Evolutionary conservation across 1,140 invertebrate genomes (phyloP).

Genomic region (Trichomalopsis sarcophagae): DNA sequence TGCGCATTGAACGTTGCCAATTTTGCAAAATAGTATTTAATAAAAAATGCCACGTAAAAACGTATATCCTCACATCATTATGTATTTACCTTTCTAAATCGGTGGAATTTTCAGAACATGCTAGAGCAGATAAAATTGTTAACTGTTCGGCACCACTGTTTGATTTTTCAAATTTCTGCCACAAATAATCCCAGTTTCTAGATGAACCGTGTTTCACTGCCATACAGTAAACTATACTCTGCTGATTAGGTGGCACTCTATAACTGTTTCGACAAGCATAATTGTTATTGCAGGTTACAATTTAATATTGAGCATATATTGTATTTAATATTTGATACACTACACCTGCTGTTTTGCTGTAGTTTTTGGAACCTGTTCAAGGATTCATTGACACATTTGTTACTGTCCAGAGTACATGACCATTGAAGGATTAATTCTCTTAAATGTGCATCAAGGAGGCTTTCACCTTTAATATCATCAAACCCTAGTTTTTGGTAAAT

Average conservation of each 20-base stretch:
- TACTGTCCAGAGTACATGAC: conserved; percentile 82
- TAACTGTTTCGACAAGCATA: conserved; percentile 73
- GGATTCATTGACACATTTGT: conserved; percentile 81
- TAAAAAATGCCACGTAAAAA: neutral
- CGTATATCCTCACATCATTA: neutral
- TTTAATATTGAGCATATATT: neutral
- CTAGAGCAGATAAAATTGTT: neutral
- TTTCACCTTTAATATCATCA: conserved; percentile 77
- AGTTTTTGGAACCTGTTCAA: neutral
- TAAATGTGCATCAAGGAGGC: conserved; percentile 80
- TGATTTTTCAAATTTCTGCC: conserved; percentile 70
- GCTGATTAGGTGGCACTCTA: conserved; percentile 89
- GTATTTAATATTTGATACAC: neutral
- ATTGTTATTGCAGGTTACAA: no score
- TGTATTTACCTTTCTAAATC: neutral
- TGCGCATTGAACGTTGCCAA: no score
- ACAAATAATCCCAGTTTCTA: conserved; percentile 89
- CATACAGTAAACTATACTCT: conserved; percentile 87
- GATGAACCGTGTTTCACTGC: conserved; percentile 87
- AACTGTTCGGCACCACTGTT: neutral
- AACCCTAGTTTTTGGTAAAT: conserved; percentile 81
- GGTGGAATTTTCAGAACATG: neutral
- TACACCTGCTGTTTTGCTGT: neutral
- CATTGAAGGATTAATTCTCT: conserved; percentile 81
- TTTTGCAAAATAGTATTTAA: neutral